phyloP scores from a whole-genome alignment of 1,140 invertebrate species.

The Laodelphax striatellus region DNA sequence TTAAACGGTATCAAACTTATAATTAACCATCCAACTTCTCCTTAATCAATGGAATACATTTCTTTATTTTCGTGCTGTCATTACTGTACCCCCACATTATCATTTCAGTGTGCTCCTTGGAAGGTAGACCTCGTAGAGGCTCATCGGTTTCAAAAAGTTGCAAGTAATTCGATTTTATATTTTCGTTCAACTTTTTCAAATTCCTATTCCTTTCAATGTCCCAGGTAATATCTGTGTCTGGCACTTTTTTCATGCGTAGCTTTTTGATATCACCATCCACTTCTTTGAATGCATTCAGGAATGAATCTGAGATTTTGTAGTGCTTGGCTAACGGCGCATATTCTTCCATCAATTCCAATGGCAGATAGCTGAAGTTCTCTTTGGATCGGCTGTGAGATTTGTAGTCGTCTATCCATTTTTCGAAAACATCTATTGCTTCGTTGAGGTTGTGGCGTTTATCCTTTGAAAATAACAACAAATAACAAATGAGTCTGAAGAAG shows the following conservation, averaged over 20 bases:
- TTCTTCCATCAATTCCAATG: conserved; percentile 28
- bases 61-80: conserved; percentile 30
- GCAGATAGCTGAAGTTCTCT: conserved; percentile 31
- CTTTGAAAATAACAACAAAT: too few species aligned
- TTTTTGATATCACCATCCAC: conserved; percentile 30
- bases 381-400: conserved; percentile 28
- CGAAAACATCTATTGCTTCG: conserved; percentile 30
- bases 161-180: conserved; percentile 25
- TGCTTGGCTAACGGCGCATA: conserved; percentile 28
- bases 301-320: conserved; percentile 26
- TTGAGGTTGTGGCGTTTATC: conserved; percentile 27
- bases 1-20: too few species aligned
- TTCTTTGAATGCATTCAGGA: conserved; percentile 27
- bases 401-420: conserved; percentile 33
- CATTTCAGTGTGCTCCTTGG: conserved; percentile 26
- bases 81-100: conserved; percentile 33
- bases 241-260: conserved; percentile 26
- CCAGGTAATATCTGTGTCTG: conserved; percentile 28
- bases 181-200: conserved; percentile 20
- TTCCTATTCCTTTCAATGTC: conserved; percentile 31
- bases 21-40: conserved; percentile 22
- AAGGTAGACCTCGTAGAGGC: conserved; percentile 27
- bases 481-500: too few species aligned
- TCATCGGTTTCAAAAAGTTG: conserved; percentile 28
- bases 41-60: conserved; percentile 24